Percentiles rank a stretch among this genome's conserved stretches.
Evolutionary conservation across 2,113 vertebrate species (phyloP).

Genomic region (Edolisoma coerulescens): DNA sequence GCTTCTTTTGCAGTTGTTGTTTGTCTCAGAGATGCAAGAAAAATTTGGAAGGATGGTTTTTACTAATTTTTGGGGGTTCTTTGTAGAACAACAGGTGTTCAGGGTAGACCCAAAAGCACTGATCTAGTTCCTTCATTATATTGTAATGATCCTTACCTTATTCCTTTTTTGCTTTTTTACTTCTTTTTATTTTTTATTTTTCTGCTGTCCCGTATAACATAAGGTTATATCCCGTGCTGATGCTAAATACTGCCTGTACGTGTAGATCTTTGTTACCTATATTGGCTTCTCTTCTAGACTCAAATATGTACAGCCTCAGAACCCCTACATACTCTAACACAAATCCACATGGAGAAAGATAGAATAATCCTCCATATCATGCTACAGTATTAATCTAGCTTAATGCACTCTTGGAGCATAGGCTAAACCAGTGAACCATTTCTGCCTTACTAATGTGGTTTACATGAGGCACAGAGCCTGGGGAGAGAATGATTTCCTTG

Average conservation of each 20-base stretch:
- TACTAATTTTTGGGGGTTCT: not conserved
- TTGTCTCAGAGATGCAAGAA: not conserved
- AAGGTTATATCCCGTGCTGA: not conserved
- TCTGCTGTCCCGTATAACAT: not conserved
- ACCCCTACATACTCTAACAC: not conserved
- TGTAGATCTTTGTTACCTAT: not conserved
- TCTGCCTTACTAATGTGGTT: constrained; percentile 43
- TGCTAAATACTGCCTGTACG: not conserved
- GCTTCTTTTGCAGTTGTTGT: not conserved
- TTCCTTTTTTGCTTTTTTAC: accelerated
- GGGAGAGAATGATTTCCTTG: constrained; percentile 25
- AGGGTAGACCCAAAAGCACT: not conserved
- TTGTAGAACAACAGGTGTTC: not conserved
- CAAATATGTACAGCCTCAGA: not conserved
- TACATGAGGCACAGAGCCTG: not conserved
- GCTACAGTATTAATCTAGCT: constrained; percentile 1
- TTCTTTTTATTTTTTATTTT: not conserved
- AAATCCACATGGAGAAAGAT: not conserved
- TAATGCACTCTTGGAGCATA: constrained; percentile 9
- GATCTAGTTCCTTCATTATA: accelerated
- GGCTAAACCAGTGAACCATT: constrained; percentile 30
- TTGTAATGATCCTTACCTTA: not conserved
- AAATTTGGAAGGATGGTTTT: not conserved
- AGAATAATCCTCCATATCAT: not conserved
- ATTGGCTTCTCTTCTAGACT: not conserved